Conservation (phyloP, 1,140 invertebrate species). For the Caenorhabditis elegans region DNA sequence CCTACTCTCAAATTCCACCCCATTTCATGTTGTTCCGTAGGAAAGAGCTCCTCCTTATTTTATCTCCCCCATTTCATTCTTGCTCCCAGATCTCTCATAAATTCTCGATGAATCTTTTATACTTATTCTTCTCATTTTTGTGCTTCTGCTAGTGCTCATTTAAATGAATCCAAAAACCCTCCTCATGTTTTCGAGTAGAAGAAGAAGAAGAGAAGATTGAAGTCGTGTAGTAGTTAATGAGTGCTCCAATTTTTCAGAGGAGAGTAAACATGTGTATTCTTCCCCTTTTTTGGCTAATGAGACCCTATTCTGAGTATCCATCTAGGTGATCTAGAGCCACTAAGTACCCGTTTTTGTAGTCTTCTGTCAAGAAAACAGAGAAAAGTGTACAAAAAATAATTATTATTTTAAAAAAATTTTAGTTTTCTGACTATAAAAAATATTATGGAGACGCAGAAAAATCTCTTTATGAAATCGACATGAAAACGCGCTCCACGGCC, state of each 20-base stretch:
- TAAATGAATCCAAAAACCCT: neutral
- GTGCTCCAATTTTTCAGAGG: neutral
- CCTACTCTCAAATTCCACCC: constrained; percentile 7
- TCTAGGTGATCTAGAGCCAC: neutral
- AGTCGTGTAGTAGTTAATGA: neutral
- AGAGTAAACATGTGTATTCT: constrained; percentile 8
- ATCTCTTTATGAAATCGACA: too few species aligned
- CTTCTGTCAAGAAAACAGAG: neutral
- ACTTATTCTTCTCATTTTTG: neutral
- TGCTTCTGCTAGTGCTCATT: neutral
- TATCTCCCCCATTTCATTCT: constrained; percentile 11
- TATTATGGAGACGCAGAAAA: too few species aligned
- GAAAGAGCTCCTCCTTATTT: constrained; percentile 10
- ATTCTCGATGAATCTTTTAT: neutral
- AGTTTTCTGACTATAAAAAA: too few species aligned
- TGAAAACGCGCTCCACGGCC: too few species aligned
- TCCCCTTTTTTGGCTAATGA: neutral
- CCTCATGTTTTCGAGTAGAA: too few species aligned
- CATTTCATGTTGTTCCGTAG: neutral
- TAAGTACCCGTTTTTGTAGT: neutral
- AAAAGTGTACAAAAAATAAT: too few species aligned
- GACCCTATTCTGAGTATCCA: neutral
- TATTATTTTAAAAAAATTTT: too few species aligned
- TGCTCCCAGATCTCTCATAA: constrained; percentile 18
- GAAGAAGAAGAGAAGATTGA: neutral